Evolutionary conservation across 2,888 invertebrate species (phyloP), one percentile per base, ranked within the genome.

Genomic region (Brachyopa scutellaris): DNA sequence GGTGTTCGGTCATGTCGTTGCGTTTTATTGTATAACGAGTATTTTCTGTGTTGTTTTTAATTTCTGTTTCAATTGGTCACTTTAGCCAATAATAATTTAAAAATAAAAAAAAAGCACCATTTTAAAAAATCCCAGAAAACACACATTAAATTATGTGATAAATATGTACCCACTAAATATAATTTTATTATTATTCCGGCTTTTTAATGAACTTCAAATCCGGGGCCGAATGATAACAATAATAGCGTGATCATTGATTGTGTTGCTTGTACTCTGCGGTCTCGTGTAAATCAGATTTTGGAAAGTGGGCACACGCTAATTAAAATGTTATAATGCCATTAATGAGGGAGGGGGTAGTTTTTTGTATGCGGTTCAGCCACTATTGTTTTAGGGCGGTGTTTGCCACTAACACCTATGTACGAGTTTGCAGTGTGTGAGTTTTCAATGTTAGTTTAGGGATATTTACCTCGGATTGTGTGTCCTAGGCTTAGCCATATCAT

Each of bases 301-400:
- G 53, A 66, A 82, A 70, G 72, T 82, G 55, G 76, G 53, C 49
- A 11, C 53, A 7, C 26, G 70, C 77, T 82, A 82, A 82, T 82
- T 82, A 82, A 82, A 82, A 77, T 76, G 82, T 76, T 82, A n/a
- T n/a, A 77, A 76, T 80, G 69, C 76, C 64, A 36, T 59, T 69
- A 80, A 57, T 70, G 66, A 38, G 57, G 5, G 7, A n/a, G 17
- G 31, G 47, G 40, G 2, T 3, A 11, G 19, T 42, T 29, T 36
- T 11, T 5, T 11, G 11, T 36, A n/a, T 11, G 36, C 11, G 4
- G 36, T 11, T 36, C n/a, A n/a, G n/a, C n/a, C n/a, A 6, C n/a
- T 11, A 11, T 5, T 13, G n/a, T 11, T 36, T 36, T 5, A n/a
- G n/a, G 36, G 2, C 9, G 11, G 13, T 11, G n/a, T 11, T 6